phyloP scores from a whole-genome alignment of 1,140 invertebrate genomes.

The Drosophila orena region DNA sequence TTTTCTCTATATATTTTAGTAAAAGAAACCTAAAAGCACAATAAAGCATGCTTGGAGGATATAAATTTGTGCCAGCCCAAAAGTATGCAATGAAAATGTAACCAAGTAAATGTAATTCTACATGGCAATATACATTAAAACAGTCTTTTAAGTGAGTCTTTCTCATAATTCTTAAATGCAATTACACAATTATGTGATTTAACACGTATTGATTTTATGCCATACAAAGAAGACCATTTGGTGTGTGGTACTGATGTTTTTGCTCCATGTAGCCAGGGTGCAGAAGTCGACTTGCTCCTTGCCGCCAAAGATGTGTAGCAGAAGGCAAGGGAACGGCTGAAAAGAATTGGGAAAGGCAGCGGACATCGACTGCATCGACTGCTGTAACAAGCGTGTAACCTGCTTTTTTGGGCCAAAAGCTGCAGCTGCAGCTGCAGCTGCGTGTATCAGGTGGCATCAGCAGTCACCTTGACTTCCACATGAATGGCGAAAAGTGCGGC shows the following conservation, averaged over 20 bases:
- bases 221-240: not conserved
- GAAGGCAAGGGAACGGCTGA: conserved; percentile 9
- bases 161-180: too few relatives aligned
- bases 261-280: not conserved
- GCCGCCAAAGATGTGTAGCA: conserved; percentile 10
- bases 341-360: conserved; percentile 13
- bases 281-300: conserved; percentile 17
- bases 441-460: conserved; percentile 34
- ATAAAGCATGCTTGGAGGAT: not conserved
- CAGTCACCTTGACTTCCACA: conserved; percentile 14
- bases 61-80: too few relatives aligned
- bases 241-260: not conserved
- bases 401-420: conserved; percentile 11
- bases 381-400: conserved; percentile 26
- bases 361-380: conserved; percentile 35
- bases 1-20: not conserved
- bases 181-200: not conserved
- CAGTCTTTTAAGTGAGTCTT: not conserved
- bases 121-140: not conserved
- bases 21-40: not conserved
- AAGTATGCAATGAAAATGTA: too few relatives aligned
- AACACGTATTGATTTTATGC: not conserved
- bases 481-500: conserved; percentile 8
- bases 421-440: conserved; percentile 13
- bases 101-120: too few relatives aligned